Base-by-base conservation (phyloP, 2,888 invertebrate species). In the Habrosyne pyritoides region DNA sequence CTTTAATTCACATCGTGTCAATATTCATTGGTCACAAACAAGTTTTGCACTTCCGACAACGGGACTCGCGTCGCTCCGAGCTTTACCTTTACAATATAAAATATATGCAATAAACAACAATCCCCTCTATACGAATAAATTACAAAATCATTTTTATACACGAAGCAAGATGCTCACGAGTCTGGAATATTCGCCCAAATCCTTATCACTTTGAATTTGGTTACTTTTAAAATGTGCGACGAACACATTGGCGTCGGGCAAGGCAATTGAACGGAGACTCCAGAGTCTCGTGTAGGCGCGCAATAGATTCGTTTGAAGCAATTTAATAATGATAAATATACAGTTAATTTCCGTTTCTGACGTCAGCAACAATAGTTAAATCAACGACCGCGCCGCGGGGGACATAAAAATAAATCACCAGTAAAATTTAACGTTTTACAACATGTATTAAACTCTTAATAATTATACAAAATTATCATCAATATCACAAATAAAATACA, bases 1-100 rank as follows among this genome's bases (percentile, higher is more conserved):
- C 88, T 91, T 91, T 91, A 91, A 91, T 91, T 88, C 87, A 89
- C 87, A 89, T 89, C 83, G 83, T 84, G 87, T 89, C 89, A 85
- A 82, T 77, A 87, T 84, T 86, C 84, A 87, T 89, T 90, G 89
- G 88, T 90, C 89, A 88, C 85, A 86, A 84, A 86, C 83, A 83
- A 79, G 85, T 87, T 77, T 81, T 81, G 80, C 86, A 84, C 83
- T 84, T 81, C 42, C 78, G 82, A 84, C 83, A 78, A 76, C 77
- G 78, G 76, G 82, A 81, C 84, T 72, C 76, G 79, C 73, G 12
- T 73, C 74, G 77, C 80, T 81, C 84, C 77, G 82, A 81, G 78
- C 79, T 75, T 75, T 66, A 69, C 62, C 63, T 77, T 79, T 80
- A 79, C 77, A 79, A 79, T 87, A 89, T 89, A 91, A 90, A 90